Evolutionary conservation across 2,888 invertebrate genomes (phyloP), one percentile per base, ranked within the genome.

Genomic region (Dicyrtomina minuta): DNA sequence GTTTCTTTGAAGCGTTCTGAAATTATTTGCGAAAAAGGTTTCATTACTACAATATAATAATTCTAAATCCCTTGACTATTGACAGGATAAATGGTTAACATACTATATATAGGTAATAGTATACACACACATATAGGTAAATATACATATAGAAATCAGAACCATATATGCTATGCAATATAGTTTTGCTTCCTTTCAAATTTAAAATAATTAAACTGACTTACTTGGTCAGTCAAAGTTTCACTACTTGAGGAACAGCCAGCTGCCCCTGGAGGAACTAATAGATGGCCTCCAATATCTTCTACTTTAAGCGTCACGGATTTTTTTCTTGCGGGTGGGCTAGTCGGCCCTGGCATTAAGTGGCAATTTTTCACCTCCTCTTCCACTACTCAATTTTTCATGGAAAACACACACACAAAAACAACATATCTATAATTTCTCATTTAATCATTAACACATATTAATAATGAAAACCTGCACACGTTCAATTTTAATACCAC

Each of bases 251-350:
- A 73, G 10, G 74, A 74, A 46, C 70, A 71, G 44, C 70, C 74
- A 5, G 71, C 74, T 22, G 72, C 77, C 8, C 77, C 76, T 20
- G 78, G 75, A n/a, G 78, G 78, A 64, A 76, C 76, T 22, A 77
- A 68, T 24, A 76, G 61, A 49, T 78, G 75, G 3, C 76, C 76
- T 17, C 78, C 76, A 58, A 78, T 73, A 61, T 78, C 78, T 49
- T 78, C 78, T 5, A 78, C 77, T 49, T 70, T 72, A 26, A 78
- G 67, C 17, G 78, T 78, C 1, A 78, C 78, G 12, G 77, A 77
- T 59, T 78, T 78, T 62, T 78, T 78, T 49, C 78, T 56, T 10
- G 76, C 70, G 24, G 78, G 75, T 41, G 77, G 77, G 58, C 75
- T 75, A 10, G 67, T 67, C 55, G 74, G 74, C 10, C 68, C 64